Evolutionary conservation across 1,140 invertebrate genomes (phyloP).

Genomic region (Eriosoma lanigerum): DNA sequence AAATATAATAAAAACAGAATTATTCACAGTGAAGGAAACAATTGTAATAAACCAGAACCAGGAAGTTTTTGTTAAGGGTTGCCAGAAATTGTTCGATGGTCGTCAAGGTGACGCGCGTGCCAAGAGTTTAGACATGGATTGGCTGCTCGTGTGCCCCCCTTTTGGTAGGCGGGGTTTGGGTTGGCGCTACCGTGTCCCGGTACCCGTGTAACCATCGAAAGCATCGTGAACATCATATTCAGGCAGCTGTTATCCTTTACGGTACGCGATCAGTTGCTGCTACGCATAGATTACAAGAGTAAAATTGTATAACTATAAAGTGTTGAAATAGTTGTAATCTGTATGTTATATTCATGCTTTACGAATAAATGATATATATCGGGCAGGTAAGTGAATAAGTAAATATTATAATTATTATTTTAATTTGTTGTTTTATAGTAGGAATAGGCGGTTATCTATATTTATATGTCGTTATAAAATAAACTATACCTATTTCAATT

Average conservation of each 20-base stretch:
- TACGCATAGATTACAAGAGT: background rate
- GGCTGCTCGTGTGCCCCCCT: constrained; percentile 33
- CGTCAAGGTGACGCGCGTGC: constrained; percentile 48
- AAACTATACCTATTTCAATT: too few species aligned
- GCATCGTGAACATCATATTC: background rate
- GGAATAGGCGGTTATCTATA: too few species aligned
- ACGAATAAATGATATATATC: background rate
- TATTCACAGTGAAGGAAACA: too few species aligned
- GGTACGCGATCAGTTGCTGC: constrained; percentile 14
- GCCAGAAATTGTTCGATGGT: constrained; percentile 14
- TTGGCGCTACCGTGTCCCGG: constrained; percentile 32
- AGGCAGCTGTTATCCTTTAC: constrained; percentile 29
- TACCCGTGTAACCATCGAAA: constrained; percentile 34
- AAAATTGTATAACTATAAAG: background rate
- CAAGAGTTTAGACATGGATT: constrained; percentile 38
- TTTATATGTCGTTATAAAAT: too few species aligned
- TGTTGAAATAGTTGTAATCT: background rate
- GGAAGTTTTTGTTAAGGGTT: constrained; percentile 18
- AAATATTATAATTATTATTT: background rate
- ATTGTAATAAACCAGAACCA: background rate
- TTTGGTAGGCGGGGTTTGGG: constrained; percentile 26
- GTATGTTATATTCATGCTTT: background rate
- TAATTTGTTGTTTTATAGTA: too few species aligned
- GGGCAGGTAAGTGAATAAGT: background rate
- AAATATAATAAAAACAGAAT: too few species aligned